phyloP scores from a whole-genome alignment of 2,113 vertebrate species.

The Xerus inauris region DNA sequence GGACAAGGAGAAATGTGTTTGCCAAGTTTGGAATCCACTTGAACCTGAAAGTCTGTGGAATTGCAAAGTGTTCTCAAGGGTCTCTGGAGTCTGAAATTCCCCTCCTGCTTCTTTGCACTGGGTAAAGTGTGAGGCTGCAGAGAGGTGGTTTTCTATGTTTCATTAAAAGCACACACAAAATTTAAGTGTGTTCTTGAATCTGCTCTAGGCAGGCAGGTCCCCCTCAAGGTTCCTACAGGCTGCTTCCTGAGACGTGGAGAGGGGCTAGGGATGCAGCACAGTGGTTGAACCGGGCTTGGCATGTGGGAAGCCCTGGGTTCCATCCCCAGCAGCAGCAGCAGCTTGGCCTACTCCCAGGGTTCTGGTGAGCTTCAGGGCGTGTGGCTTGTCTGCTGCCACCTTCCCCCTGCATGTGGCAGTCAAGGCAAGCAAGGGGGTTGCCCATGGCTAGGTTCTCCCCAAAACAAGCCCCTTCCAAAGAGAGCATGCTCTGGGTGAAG shows the following conservation, averaged over 20 bases:
- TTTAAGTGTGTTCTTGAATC: neutral
- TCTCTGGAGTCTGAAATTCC: neutral
- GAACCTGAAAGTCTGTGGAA: constrained; percentile 45
- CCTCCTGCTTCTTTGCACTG: rapidly evolving
- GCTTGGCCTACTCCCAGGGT: rapidly evolving
- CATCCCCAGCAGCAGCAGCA: neutral
- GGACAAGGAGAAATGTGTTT: constrained; percentile 62
- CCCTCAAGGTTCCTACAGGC: too few relatives aligned
- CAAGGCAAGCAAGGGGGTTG: neutral
- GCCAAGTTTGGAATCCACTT: constrained; percentile 68
- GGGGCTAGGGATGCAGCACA: neutral
- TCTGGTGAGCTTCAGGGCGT: rapidly evolving
- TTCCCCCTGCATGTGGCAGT: neutral
- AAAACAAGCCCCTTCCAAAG: neutral
- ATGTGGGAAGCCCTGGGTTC: too few relatives aligned
- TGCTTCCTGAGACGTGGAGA: neutral
- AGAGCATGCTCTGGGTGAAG: neutral
- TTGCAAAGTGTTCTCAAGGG: neutral
- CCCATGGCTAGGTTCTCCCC: neutral
- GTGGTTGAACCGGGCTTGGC: too few relatives aligned
- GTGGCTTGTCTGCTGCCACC: neutral
- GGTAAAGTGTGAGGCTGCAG: rapidly evolving
- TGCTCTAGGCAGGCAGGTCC: neutral
- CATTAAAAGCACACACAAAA: neutral
- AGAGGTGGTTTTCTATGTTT: neutral